These are phyloP conservation scores for Meteorus cinctellus DNA, from an alignment of 2,888 invertebrate genomes.

Conservation along the genomic window DNA sequence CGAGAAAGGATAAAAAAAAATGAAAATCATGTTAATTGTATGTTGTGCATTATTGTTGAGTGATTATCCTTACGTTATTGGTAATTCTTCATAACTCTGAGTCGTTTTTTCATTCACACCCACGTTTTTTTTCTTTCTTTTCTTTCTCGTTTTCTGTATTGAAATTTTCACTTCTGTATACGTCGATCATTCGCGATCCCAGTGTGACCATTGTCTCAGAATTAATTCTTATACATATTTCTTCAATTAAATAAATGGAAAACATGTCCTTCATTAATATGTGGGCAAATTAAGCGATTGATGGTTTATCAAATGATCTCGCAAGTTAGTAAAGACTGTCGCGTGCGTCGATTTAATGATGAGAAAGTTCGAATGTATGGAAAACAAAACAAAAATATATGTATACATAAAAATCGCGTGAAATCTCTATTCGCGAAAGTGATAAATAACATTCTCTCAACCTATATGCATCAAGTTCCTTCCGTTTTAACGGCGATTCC, in stretches of 20 bases:
- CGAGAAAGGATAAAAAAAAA: conserved; percentile 41
- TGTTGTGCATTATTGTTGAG: conserved; percentile 53
- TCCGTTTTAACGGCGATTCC: conserved; percentile 40
- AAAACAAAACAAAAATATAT: conserved; percentile 26
- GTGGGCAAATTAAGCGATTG: background rate
- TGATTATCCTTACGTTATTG: conserved; percentile 7
- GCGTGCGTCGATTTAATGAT: conserved; percentile 21
- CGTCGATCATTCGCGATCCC: background rate
- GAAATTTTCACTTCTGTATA: background rate
- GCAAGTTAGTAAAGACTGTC: background rate
- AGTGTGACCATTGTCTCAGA: background rate
- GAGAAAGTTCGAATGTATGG: conserved; percentile 28
- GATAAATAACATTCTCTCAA: conserved; percentile 21
- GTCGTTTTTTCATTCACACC: conserved; percentile 39
- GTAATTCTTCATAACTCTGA: conserved; percentile 35
- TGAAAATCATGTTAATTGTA: conserved; percentile 51
- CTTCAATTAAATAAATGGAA: background rate
- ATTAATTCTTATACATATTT: background rate
- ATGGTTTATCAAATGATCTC: background rate
- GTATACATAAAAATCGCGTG: conserved; percentile 30
- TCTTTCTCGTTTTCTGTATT: conserved; percentile 23
- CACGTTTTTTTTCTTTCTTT: conserved; percentile 15
- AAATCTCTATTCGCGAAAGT: conserved; percentile 27
- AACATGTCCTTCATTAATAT: background rate
- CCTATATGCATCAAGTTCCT: conserved; percentile 13